Conservation (phyloP, 2,797 vertebrate genomes). For the Phataginus tricuspis region DNA sequence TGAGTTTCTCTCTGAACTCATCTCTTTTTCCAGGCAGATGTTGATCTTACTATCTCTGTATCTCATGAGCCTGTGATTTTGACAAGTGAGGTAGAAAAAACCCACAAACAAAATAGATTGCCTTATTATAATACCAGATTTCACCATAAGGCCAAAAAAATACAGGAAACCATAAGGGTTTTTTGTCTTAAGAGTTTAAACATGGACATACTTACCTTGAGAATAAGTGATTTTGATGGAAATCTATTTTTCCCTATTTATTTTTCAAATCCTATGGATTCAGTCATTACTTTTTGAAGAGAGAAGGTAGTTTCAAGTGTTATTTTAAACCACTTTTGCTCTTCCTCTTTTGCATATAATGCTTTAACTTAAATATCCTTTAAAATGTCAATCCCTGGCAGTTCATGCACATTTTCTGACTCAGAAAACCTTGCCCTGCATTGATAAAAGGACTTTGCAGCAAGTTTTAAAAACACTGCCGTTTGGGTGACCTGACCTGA, state of each 20-base stretch:
- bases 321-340: not conserved
- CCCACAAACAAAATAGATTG: not conserved
- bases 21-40: not conserved
- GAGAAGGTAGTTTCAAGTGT: not conserved
- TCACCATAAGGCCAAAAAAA: not conserved
- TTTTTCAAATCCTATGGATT: not conserved
- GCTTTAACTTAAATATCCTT: conserved; percentile 21
- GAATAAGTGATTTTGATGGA: conserved; percentile 21
- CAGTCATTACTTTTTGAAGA: not conserved
- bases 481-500: conserved; percentile 32
- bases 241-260: not conserved
- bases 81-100: not conserved
- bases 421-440: conserved; percentile 20
- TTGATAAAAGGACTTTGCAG: conserved; percentile 4
- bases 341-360: not conserved
- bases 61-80: not conserved
- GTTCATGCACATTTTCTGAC: not conserved
- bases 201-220: not conserved
- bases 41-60: conserved; percentile 2
- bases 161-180: not conserved
- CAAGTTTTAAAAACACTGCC: conserved; percentile 8
- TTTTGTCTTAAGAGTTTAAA: conserved; percentile 26
- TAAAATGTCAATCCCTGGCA: conserved; percentile 34
- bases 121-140: not conserved
- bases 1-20: not conserved